Evolutionary conservation across 2,797 vertebrate species (phyloP).

Genomic region (Podarcis lilfordi): DNA sequence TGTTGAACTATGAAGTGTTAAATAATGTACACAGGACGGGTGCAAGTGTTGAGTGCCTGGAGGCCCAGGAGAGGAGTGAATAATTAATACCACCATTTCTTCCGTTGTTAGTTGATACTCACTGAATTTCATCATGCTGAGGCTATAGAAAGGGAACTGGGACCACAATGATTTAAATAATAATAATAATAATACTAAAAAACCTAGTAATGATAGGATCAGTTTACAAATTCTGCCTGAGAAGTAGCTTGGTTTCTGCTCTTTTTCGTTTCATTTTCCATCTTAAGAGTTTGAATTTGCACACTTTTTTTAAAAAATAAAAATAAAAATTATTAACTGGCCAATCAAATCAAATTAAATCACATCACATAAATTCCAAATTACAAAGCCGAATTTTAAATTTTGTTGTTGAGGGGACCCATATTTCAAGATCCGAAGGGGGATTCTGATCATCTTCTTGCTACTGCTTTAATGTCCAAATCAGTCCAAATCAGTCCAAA

Average conservation of each 20-base stretch:
- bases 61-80: background rate
- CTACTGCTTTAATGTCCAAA: no score
- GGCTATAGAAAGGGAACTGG: background rate
- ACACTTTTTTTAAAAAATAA: background rate
- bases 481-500: no score
- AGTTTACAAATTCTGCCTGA: constrained; percentile 1
- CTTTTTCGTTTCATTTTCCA: background rate
- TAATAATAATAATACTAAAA: no score
- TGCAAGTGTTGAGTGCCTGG: constrained; percentile 4
- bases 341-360: no score
- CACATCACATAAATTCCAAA: no score
- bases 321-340: no score
- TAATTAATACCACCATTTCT: background rate
- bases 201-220: background rate
- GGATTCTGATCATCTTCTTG: no score
- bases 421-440: no score
- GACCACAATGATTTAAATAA: background rate
- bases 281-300: background rate
- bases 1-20: constrained; percentile 24
- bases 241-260: background rate
- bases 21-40: constrained; percentile 43
- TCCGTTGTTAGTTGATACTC: background rate
- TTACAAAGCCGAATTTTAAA: no score
- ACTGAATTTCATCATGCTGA: constrained; percentile 20
- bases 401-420: no score